These are phyloP conservation scores for Sesia apiformis DNA, from an alignment of 2,888 invertebrate genomes.

Conservation along the genomic window DNA sequence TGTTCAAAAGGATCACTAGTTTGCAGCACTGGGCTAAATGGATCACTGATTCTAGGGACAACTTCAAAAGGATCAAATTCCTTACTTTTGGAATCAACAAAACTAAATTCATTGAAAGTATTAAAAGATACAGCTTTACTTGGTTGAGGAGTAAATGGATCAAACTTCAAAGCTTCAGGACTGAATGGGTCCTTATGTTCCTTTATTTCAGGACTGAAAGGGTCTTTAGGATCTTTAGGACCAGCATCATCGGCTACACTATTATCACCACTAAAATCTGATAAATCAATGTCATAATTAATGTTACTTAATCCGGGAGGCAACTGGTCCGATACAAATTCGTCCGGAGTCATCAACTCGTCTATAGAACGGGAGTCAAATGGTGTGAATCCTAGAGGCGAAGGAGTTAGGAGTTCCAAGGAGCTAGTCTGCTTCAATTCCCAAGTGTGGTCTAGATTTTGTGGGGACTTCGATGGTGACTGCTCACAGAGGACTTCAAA, in stretches of 20 bases:
- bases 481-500: conserved; percentile 45
- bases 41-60: conserved; percentile 25
- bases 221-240: conserved; percentile 59
- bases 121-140: conserved; percentile 16
- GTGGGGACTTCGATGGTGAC: conserved; percentile 44
- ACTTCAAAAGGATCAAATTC: conserved; percentile 45
- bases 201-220: conserved; percentile 70
- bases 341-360: conserved; percentile 76
- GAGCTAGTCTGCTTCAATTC: conserved; percentile 49
- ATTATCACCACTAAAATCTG: conserved; percentile 83
- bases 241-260: conserved; percentile 76
- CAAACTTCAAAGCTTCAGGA: conserved; percentile 34
- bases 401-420: conserved; percentile 74
- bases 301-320: conserved; percentile 79
- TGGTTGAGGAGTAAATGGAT: conserved; percentile 18
- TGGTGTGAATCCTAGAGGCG: conserved; percentile 69
- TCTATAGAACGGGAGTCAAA: conserved; percentile 76
- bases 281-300: conserved; percentile 85
- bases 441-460: conserved; percentile 41
- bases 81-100: conserved; percentile 28
- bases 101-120: conserved; percentile 1
- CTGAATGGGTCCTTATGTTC: conserved; percentile 51
- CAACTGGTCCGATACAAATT: conserved; percentile 66
- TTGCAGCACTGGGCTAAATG: conserved; percentile 15
- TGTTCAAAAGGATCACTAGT: conserved; percentile 14